Evolutionary conservation across 2,888 invertebrate genomes (phyloP).

Genomic region (Aethes cnicana): DNA sequence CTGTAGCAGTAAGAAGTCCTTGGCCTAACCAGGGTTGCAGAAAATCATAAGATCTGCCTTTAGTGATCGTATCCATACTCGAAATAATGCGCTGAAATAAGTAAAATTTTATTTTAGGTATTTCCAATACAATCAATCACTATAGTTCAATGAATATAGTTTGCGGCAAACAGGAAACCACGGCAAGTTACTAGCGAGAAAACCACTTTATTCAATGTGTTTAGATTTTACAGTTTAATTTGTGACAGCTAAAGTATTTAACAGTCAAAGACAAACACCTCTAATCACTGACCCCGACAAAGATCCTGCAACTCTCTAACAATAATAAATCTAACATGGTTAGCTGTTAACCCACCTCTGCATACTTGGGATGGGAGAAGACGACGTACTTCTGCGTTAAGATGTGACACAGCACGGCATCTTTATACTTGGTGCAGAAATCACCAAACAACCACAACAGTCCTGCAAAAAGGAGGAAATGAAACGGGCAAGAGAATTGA

Average conservation of each 20-base stretch:
- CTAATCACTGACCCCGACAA: too few relatives aligned
- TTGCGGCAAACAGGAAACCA: too few relatives aligned
- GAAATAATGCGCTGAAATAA: conserved; percentile 22
- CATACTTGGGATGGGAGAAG: conserved; percentile 13
- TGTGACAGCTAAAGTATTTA: too few relatives aligned
- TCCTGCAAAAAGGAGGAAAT: neutral
- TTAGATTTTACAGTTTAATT: neutral
- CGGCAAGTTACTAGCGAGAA: too few relatives aligned
- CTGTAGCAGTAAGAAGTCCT: conserved; percentile 79
- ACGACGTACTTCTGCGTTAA: conserved; percentile 3
- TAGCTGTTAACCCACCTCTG: conserved; percentile 1
- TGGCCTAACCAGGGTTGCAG: conserved; percentile 77
- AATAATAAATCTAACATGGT: neutral
- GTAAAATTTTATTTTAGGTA: too few relatives aligned
- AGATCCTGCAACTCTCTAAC: too few relatives aligned
- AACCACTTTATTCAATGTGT: too few relatives aligned
- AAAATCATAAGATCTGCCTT: conserved; percentile 72
- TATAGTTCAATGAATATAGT: too few relatives aligned
- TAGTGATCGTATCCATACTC: conserved; percentile 50
- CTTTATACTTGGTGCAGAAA: neutral
- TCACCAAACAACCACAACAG: conserved; percentile 1
- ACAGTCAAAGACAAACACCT: too few relatives aligned
- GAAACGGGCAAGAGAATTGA: neutral
- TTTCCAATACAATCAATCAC: too few relatives aligned
- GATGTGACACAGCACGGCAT: neutral